Conservation (phyloP, 2,113 vertebrate genomes). For the Paradisaea rubra region DNA sequence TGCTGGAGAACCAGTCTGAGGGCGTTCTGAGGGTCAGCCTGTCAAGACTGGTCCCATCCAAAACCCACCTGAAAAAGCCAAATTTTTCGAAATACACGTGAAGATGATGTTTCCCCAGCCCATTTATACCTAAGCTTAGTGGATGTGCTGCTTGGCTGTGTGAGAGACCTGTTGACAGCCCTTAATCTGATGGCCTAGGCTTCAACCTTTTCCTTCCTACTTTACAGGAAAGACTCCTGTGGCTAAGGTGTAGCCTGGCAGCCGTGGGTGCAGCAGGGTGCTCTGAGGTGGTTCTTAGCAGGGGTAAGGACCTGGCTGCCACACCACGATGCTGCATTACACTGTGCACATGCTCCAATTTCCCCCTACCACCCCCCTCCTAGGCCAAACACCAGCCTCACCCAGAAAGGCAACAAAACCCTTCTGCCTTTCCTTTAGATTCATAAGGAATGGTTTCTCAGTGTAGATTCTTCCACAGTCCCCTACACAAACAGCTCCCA, state of each 20-base stretch:
- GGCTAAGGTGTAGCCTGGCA: neutral
- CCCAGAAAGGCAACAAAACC: neutral
- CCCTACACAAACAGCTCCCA: neutral
- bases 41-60: neutral
- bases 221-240: rapidly evolving
- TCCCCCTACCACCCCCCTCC: neutral
- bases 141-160: neutral
- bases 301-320: neutral
- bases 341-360: neutral
- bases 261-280: neutral
- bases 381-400: neutral
- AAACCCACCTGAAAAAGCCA: neutral
- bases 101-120: neutral
- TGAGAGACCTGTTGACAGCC: neutral
- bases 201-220: neutral
- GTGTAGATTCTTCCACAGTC: neutral
- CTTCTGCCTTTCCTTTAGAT: neutral
- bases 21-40: neutral
- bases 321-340: neutral
- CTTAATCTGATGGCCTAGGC: neutral
- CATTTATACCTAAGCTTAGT: neutral
- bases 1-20: neutral
- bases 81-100: neutral
- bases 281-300: neutral
- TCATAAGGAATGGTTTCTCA: neutral